phyloP scores from a whole-genome alignment of 2,113 vertebrate genomes.

The Pyxicephalus adspersus region DNA sequence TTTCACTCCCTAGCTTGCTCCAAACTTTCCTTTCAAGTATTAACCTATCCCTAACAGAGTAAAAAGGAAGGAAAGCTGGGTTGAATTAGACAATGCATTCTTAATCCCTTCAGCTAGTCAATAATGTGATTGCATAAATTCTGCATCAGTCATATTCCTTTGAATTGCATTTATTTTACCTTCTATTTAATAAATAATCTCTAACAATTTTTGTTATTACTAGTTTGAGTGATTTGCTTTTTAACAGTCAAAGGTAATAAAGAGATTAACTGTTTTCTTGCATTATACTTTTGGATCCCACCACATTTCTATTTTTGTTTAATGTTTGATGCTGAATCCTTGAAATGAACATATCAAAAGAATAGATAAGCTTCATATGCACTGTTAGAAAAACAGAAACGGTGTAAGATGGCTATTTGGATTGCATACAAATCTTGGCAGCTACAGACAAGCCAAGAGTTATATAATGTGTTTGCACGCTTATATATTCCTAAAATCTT shows the following conservation, averaged over 20 bases:
- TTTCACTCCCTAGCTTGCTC: no score
- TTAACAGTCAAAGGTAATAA: not conserved
- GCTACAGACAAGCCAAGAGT: conserved; percentile 45
- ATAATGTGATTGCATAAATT: no score
- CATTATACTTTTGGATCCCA: not conserved
- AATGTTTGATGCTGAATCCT: conserved; percentile 13
- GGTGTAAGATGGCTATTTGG: conserved; percentile 35
- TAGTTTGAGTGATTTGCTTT: not conserved
- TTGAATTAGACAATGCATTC: no score
- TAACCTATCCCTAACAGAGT: no score
- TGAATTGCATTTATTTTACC: no score
- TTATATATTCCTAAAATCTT: conserved; percentile 4
- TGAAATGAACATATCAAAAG: conserved; percentile 9
- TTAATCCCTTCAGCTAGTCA: no score
- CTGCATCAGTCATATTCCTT: no score
- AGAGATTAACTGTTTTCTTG: not conserved
- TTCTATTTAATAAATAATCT: no score
- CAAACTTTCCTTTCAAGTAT: no score
- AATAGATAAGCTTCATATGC: conserved; percentile 4
- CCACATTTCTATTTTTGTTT: not conserved
- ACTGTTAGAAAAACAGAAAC: conserved; percentile 42
- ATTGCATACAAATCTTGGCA: conserved; percentile 34
- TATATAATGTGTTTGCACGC: conserved; percentile 48
- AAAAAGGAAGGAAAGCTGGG: no score
- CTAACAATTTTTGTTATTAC: no score